Percentiles rank a stretch among this genome's conserved stretches.
phyloP scores from a whole-genome alignment of 2,888 invertebrate species.

The Campopleginae sp. region DNA sequence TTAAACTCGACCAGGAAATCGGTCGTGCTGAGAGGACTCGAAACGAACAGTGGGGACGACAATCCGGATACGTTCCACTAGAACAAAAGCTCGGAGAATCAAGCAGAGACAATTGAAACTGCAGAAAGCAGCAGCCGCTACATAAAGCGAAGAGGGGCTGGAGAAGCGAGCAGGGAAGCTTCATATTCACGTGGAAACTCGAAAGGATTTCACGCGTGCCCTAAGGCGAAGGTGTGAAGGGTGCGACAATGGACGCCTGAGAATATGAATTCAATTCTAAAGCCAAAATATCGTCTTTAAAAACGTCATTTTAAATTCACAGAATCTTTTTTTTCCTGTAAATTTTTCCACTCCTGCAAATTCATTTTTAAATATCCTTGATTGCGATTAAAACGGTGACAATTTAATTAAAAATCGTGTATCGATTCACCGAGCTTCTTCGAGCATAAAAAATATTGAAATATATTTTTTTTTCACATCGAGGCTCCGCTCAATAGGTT shows the following conservation, averaged over 20 bases:
- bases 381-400: neutral
- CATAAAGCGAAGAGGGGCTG: conserved; percentile 15
- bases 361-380: neutral
- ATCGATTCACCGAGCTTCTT: neutral
- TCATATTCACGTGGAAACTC: conserved; percentile 39
- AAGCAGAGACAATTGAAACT: conserved; percentile 62
- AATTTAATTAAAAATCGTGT: neutral
- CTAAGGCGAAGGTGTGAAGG: conserved; percentile 61
- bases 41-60: conserved; percentile 26
- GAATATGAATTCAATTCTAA: neutral
- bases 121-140: conserved; percentile 34
- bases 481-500: neutral
- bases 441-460: neutral
- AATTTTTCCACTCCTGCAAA: no score
- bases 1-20: conserved; percentile 57
- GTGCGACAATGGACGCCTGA: conserved; percentile 66
- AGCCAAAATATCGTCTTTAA: neutral
- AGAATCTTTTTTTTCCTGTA: neutral
- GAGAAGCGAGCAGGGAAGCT: neutral
- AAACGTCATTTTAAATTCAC: neutral
- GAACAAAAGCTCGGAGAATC: conserved; percentile 60
- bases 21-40: conserved; percentile 58
- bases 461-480: neutral
- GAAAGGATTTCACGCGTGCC: conserved; percentile 61
- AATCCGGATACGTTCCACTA: conserved; percentile 25